Base-by-base conservation (phyloP, 2,797 vertebrate genomes). In the Schizothorax lantsangensis region DNA sequence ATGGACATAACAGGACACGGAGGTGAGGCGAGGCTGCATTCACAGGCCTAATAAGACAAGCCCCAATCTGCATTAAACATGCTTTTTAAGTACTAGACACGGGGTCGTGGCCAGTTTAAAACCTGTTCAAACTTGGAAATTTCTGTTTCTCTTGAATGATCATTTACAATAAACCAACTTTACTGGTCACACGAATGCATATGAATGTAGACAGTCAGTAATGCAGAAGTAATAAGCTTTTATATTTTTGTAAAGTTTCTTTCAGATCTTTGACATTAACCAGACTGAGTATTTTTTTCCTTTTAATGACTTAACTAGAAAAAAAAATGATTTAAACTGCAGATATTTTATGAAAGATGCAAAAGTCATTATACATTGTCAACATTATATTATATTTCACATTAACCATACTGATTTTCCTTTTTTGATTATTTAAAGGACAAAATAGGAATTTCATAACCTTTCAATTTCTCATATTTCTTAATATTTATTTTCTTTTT, bases 1-100 rank as follows among this genome's bases (percentile, higher is more conserved):
- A 82, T 90, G 88, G 90, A 87, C 89, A 74, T 84, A 89, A 89
- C 85, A 89, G 72, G 88, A 90, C 86, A 74, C 64, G 10, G 84
- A 85, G 82, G 86, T 87, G 69, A 90, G 79, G 69, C 57, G 54
- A 75, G 83, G 74, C 85, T 64, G 26, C 73, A 72, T 86, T 87
- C 36, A 77, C 21, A 75, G 88, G 86, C 87, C 36, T 82, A 89
- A 90, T 81, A 90, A 88, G 91, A 93, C 93, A 95, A 95, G 94
- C 92, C 69, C 40, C 38, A 92, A 95, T 96, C 91, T 87, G 93
- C 84, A 91, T 74, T 83, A 88, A 91, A 90, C 30, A 52, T 89
- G 49, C 59, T 71, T 81, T 71, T 71, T 92, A 88, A 93, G 91
- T 0, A 87, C 87, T 87, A 95, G 94, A 95, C 93, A 92, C 81